These are phyloP conservation scores for Nasalis larvatus DNA, from an alignment of 2,113 vertebrate species.

Conservation along the genomic window DNA sequence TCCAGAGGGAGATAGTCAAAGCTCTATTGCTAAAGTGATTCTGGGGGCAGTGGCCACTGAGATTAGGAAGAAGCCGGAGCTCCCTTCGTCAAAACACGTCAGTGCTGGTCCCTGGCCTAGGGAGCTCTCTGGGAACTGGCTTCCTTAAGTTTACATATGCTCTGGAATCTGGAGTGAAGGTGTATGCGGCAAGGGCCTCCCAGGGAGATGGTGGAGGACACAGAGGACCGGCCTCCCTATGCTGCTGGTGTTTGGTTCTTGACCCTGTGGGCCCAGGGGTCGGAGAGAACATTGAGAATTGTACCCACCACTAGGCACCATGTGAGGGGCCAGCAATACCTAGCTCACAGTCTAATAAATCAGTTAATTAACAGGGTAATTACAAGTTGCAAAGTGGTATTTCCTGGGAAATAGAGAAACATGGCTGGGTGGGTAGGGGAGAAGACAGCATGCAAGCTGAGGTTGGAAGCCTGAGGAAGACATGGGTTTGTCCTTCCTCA, in stretches of 20 bases:
- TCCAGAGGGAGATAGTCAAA: background rate
- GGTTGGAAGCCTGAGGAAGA: background rate
- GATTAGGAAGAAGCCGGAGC: background rate
- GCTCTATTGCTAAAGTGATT: background rate
- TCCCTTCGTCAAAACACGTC: fast-evolving
- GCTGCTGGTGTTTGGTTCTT: background rate
- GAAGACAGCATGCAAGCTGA: fast-evolving
- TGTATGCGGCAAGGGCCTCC: background rate
- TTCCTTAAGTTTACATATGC: background rate
- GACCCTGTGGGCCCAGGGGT: background rate
- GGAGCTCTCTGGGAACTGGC: background rate
- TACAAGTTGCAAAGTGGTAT: background rate
- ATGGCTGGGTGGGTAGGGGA: background rate
- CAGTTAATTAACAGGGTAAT: background rate
- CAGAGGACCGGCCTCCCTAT: fast-evolving
- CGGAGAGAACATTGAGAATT: background rate
- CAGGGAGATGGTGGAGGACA: background rate
- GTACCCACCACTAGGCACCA: background rate
- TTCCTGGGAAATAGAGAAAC: background rate
- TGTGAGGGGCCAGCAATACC: background rate
- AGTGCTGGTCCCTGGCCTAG: background rate
- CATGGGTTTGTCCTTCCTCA: fast-evolving
- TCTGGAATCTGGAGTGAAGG: background rate
- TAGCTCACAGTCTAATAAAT: background rate
- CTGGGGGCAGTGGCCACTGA: background rate